Evolutionary conservation across 2,113 vertebrate genomes (phyloP).

Genomic region (Clarias batrachus): DNA sequence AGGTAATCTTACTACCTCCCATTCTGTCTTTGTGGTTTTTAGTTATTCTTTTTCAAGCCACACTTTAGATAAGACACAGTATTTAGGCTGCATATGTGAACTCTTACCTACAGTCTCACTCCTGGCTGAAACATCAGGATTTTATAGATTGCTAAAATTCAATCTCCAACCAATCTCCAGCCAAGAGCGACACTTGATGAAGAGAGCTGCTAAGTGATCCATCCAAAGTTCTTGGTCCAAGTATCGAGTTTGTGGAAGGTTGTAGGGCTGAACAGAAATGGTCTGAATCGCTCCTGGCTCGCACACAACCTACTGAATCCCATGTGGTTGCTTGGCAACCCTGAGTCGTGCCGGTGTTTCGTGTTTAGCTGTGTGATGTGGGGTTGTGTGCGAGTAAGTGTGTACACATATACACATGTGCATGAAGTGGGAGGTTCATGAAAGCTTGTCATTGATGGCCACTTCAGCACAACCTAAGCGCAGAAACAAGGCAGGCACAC

Average conservation of each 20-base stretch:
- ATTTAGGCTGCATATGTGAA: neutral
- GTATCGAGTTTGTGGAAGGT: neutral
- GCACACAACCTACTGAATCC: constrained; percentile 23
- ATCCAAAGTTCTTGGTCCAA: neutral
- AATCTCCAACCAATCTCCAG: neutral
- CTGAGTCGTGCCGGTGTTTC: constrained; percentile 45
- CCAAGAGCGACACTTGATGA: constrained; percentile 14
- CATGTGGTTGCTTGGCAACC: constrained; percentile 51
- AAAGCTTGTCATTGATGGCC: constrained; percentile 9
- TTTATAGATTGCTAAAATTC: neutral
- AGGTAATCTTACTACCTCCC: neutral
- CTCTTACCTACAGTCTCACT: neutral
- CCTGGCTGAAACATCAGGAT: constrained; percentile 1
- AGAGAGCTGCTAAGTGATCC: neutral
- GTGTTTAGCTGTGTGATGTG: constrained; percentile 39
- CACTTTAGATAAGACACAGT: neutral
- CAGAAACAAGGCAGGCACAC: neutral
- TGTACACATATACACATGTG: constrained; percentile 31
- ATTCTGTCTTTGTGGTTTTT: neutral
- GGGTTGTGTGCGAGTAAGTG: constrained; percentile 8
- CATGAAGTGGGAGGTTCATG: constrained; percentile 28
- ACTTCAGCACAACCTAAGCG: constrained; percentile 16
- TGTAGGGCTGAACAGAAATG: constrained; percentile 8
- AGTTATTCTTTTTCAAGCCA: neutral
- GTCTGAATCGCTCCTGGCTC: constrained; percentile 20